These are phyloP conservation scores for Tillus elongatus DNA, from an alignment of 2,888 invertebrate species.

Conservation along the genomic window DNA sequence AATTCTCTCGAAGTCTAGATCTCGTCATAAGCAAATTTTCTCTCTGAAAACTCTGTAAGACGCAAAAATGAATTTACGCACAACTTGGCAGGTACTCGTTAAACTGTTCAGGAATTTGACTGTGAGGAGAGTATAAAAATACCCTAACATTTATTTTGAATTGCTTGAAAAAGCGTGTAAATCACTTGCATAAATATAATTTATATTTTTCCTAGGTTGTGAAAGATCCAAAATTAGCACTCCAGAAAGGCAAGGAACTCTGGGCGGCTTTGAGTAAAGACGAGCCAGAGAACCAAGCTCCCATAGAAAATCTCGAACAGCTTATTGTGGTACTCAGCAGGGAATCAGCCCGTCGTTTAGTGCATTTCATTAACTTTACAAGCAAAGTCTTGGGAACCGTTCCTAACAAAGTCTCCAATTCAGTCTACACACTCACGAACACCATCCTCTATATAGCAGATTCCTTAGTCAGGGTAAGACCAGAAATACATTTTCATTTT, in stretches of 20 bases:
- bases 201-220: slow-evolving; percentile 50
- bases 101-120: too few species aligned
- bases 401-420: slow-evolving; percentile 41
- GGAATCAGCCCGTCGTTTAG: slow-evolving; percentile 68
- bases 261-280: slow-evolving; percentile 63
- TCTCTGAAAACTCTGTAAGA: too few species aligned
- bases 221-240: slow-evolving; percentile 66
- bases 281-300: slow-evolving; percentile 78
- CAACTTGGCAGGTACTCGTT: too few species aligned
- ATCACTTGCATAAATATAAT: background rate
- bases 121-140: too few species aligned
- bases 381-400: slow-evolving; percentile 49
- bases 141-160: too few species aligned
- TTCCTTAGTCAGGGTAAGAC: slow-evolving; percentile 7
- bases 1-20: too few species aligned
- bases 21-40: too few species aligned
- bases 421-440: slow-evolving; percentile 9
- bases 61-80: too few species aligned
- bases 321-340: slow-evolving; percentile 63
- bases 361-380: slow-evolving; percentile 69
- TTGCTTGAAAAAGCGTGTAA: too few species aligned
- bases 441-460: background rate
- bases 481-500: too few species aligned
- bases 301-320: slow-evolving; percentile 70
- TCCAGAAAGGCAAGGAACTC: slow-evolving; percentile 63